Conservation (phyloP, 2,888 invertebrate species). For the Trichogramma dendrolimi region DNA sequence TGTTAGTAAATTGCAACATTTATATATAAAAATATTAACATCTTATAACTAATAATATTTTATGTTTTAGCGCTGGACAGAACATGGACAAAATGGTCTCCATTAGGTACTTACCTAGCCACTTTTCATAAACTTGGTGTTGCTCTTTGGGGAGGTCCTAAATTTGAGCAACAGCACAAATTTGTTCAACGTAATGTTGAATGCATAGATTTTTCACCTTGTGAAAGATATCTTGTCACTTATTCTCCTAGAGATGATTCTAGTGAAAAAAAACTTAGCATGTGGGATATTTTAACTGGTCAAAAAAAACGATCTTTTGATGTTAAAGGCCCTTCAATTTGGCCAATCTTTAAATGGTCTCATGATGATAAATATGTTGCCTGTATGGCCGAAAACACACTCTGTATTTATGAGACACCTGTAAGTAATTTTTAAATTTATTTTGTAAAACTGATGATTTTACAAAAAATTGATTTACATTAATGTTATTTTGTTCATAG, state of each 20-base stretch:
- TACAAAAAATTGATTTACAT: not conserved
- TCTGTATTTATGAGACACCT: conserved; percentile 94
- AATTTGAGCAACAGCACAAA: conserved; percentile 85
- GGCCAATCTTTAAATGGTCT: conserved; percentile 97
- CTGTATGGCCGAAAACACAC: conserved; percentile 68
- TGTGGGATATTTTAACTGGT: conserved; percentile 96
- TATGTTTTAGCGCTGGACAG: conserved; percentile 78
- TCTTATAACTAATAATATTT: conserved; percentile 2
- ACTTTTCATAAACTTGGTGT: conserved; percentile 95
- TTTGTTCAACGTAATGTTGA: conserved; percentile 88
- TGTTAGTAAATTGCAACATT: conserved; percentile 39
- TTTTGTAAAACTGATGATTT: not conserved
- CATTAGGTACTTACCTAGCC: conserved; percentile 90
- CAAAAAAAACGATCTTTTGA: conserved; percentile 87
- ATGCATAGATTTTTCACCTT: conserved; percentile 95
- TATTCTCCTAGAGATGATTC: conserved; percentile 78
- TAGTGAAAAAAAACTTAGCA: conserved; percentile 78
- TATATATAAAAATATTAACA: conserved; percentile 22
- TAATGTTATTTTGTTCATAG: conserved; percentile 45
- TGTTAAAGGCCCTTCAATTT: conserved; percentile 75
- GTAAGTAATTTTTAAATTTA: conserved; percentile 43
- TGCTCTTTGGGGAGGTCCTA: conserved; percentile 94
- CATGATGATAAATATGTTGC: conserved; percentile 94
- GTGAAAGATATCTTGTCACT: conserved; percentile 93
- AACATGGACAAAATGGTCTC: conserved; percentile 97